Evolutionary conservation across 1,140 invertebrate species (phyloP), one percentile per base, ranked within the genome.

Genomic region (Sminthurides bifidus): DNA sequence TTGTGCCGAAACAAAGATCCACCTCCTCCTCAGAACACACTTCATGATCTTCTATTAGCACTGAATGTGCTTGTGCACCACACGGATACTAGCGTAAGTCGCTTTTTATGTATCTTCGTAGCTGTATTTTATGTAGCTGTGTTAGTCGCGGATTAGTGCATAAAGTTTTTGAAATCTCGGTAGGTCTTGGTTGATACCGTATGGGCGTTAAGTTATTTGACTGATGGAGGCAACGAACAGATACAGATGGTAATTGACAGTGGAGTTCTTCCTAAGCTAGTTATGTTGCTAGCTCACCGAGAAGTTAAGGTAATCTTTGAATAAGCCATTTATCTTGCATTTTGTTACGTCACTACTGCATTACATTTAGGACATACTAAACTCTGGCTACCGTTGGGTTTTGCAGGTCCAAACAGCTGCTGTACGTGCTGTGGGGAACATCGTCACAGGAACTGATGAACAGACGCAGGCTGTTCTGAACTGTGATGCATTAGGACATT

Each of bases 241-340:
- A 98, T 99, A 67, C 93, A 97, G 74, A 86, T 97, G 84, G 93
- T 98, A 1, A 94, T 98, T 62, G 93, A 98, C 65, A 92, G 87
- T 61, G 87, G 85, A 41, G 87, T 96, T 40, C 92, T 98, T 44
- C 89, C 92, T 27, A 85, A 85, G 71, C 75, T 98, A 55, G 92
- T 99, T 67, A 92, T 93, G 3, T 76, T 98, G 31, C 76, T 98
- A 1, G 90, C 89, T 63, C 92, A 98, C 74, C 85, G 84, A 66
- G 94, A 98, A 74, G 91, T 93, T 27, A 98, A 98, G 78, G 89
- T 81, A 63, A 26, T n/a, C n/a, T n/a, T n/a, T n/a, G n/a, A n/a
- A n/a, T n/a, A n/a, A n/a, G n/a, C n/a, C n/a, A n/a, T n/a, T n/a
- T n/a, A n/a, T n/a, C n/a, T n/a, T n/a, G n/a, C n/a, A n/a, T n/a